Evolutionary conservation across 2,797 vertebrate genomes (phyloP).

Genomic region (Basileuterus tristriatus): DNA sequence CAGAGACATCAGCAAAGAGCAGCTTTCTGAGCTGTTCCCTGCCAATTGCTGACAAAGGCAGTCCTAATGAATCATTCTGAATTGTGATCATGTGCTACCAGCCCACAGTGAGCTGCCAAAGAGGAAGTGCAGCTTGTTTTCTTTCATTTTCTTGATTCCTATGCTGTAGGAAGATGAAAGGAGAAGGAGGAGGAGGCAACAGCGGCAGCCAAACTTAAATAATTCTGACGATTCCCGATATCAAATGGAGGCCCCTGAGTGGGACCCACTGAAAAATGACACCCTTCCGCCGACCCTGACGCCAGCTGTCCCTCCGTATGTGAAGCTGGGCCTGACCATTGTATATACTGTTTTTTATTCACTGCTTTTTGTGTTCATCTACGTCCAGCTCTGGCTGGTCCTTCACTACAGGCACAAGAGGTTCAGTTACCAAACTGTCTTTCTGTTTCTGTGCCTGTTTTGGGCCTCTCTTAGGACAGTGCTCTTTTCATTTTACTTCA

Average conservation of each 20-base stretch:
- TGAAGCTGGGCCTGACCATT: constrained; percentile 90
- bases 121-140: constrained; percentile 86
- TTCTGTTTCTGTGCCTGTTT: constrained; percentile 95
- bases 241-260: constrained; percentile 74
- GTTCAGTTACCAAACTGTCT: constrained; percentile 94
- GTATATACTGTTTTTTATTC: constrained; percentile 93
- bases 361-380: constrained; percentile 91
- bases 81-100: constrained; percentile 84
- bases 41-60: constrained; percentile 78
- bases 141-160: constrained; percentile 67
- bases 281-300: constrained; percentile 84
- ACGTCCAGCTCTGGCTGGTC: constrained; percentile 93
- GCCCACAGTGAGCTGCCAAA: constrained; percentile 71
- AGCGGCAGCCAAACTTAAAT: constrained; percentile 59
- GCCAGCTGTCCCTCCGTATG: constrained; percentile 90
- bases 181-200: constrained; percentile 58
- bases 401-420: constrained; percentile 94
- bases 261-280: constrained; percentile 73
- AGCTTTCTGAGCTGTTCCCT: constrained; percentile 71
- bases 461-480: constrained; percentile 93
- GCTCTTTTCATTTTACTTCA: constrained; percentile 98
- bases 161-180: constrained; percentile 70
- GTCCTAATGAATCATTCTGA: constrained; percentile 76
- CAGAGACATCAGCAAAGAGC: constrained; percentile 34
- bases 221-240: constrained; percentile 46